A percentile compares a stretch with the other conserved stretches of the same genome.
Evolutionary conservation across 1,140 invertebrate species (phyloP).

Genomic region (Ceratosolen solmsi): DNA sequence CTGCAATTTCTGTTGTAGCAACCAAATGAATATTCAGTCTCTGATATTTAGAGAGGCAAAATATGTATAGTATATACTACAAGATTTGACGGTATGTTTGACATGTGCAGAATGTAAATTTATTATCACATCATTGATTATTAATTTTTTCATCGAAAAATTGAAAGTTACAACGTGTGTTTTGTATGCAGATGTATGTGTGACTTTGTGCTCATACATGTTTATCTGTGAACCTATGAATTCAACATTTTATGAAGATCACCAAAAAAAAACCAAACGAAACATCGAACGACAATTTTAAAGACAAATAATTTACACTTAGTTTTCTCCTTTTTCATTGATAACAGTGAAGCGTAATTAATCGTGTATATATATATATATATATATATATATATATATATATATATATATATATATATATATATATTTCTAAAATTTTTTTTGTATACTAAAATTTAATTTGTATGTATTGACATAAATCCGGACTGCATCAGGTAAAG

Average conservation of each 20-base stretch:
- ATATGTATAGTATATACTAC: constrained; percentile 38
- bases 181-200: not conserved
- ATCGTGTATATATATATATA: constrained; percentile 13
- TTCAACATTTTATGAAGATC: constrained; percentile 25
- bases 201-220: not conserved
- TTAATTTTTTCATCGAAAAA: constrained; percentile 27
- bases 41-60: constrained; percentile 19
- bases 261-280: constrained; percentile 25
- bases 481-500: constrained; percentile 29
- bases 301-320: constrained; percentile 36
- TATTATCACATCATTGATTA: constrained; percentile 47
- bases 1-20: constrained; percentile 37
- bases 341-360: not conserved
- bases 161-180: constrained; percentile 19
- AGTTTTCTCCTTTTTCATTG: constrained; percentile 37
- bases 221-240: constrained; percentile 13
- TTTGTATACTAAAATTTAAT: constrained; percentile 45
- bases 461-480: constrained; percentile 31
- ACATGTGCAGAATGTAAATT: constrained; percentile 49
- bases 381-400: too few species aligned
- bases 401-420: too few species aligned
- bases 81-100: constrained; percentile 27
- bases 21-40: constrained; percentile 11
- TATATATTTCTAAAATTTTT: not conserved
- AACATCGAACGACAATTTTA: constrained; percentile 46